Base-by-base conservation (phyloP, 2,888 invertebrate genomes). In the Cancer borealis region DNA sequence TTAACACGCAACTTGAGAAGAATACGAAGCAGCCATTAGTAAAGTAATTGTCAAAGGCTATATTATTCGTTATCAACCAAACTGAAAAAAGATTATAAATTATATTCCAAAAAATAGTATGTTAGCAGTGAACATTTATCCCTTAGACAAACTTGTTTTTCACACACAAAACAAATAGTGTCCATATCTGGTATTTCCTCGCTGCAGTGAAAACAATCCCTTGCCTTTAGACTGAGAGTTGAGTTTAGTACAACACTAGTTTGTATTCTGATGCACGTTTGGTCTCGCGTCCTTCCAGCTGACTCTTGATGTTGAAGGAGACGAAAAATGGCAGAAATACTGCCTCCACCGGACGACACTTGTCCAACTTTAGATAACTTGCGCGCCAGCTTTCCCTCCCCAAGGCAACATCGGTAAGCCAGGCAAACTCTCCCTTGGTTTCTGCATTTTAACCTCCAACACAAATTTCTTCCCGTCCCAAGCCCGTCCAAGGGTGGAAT, bases 281-380 rank as follows among this genome's bases (percentile, higher is more conserved):
- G 79, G 79, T 30, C 39, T 84, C 79, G 30, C 79, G 3, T 39
- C 14, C 30, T 21, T 21, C 8, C 12, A 30, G 30, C 79, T 30
- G 30, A 30, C 79, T 84, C 21, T 84, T 14, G 21, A 84, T 84
- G 79, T 84, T 39, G 30, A 84, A 84, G 39, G 79, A 84, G 79
- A 39, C 30, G 79, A 84, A 84, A 84, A 84, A 30, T 73, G 79
- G 39, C 30, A 84, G 79, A 84, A 84, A 26, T 84, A 84, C 79
- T 39, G 30, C 79, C 79, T 12, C 79, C 79, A 21, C 66, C 66
- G 66, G 66, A 21, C 66, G 66, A 73, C 66, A 30, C 79, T 84
- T 84, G 79, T 30, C 79, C 21, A 84, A 84, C 79, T 84, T 84
- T 84, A 14, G 39, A 30, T 84, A 84, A 84, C 79, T 84, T 84